Conservation (phyloP, 2,797 vertebrate species). For the Tapirus indicus region DNA sequence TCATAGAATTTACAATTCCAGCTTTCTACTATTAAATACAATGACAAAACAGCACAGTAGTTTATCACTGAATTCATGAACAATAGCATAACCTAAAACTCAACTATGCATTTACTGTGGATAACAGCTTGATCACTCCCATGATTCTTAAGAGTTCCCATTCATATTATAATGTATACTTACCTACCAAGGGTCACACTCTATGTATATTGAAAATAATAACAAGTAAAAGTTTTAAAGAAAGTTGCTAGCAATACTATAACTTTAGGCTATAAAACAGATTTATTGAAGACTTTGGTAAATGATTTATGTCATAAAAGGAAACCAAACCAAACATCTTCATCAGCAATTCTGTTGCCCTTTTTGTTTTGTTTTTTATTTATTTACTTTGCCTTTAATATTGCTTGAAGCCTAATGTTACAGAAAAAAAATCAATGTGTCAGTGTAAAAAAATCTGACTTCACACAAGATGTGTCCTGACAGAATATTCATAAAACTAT, state of each 20-base stretch:
- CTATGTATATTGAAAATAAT: neutral
- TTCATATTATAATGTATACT: neutral
- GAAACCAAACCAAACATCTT: neutral
- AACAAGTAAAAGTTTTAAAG: neutral
- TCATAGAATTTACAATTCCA: neutral
- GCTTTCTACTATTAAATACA: neutral
- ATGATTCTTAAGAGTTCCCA: neutral
- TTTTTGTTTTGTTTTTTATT: neutral
- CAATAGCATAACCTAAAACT: neutral
- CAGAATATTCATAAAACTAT: slow-evolving; percentile 17
- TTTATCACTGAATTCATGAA: neutral
- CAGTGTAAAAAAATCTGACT: slow-evolving; percentile 38
- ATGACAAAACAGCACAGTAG: neutral
- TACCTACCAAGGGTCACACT: neutral
- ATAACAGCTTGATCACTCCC: neutral
- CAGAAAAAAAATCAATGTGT: neutral
- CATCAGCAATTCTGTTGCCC: neutral
- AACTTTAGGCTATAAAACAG: neutral
- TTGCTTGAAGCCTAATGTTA: neutral
- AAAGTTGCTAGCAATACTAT: neutral
- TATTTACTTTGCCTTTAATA: neutral
- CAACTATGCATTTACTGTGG: neutral
- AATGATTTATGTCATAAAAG: neutral
- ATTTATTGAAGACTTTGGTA: slow-evolving; percentile 4
- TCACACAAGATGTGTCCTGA: neutral